Evolutionary conservation across 2,888 invertebrate genomes (phyloP).

Genomic region (Neoscelio sp.): DNA sequence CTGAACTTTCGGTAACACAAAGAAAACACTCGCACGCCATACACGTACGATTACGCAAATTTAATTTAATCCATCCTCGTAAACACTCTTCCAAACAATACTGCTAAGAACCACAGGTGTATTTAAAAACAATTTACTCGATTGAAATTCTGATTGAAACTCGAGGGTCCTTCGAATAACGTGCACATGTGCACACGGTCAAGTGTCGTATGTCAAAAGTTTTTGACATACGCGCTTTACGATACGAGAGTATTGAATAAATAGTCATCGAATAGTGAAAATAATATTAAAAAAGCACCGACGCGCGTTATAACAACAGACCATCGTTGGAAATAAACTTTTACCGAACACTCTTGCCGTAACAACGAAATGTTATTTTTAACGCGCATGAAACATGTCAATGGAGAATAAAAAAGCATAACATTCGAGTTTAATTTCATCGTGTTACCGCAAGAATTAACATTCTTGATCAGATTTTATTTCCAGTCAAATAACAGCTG

Average conservation of each 20-base stretch:
- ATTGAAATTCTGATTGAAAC: constrained; percentile 58
- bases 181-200: constrained; percentile 20
- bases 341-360: too few relatives aligned
- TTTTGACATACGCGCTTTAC: constrained; percentile 23
- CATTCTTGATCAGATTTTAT: too few relatives aligned
- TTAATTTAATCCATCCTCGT: constrained; percentile 49
- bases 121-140: constrained; percentile 44
- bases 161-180: constrained; percentile 44
- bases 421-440: too few relatives aligned
- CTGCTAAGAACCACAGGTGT: constrained; percentile 39
- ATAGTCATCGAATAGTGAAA: not conserved
- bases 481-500: too few relatives aligned
- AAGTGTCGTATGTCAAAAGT: constrained; percentile 40
- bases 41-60: constrained; percentile 57
- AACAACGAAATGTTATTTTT: too few relatives aligned
- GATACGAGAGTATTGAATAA: constrained; percentile 29
- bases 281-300: too few relatives aligned
- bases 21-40: constrained; percentile 28
- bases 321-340: not conserved
- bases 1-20: not conserved
- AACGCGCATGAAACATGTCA: too few relatives aligned
- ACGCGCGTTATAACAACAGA: not conserved
- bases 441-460: too few relatives aligned
- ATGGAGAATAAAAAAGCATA: too few relatives aligned
- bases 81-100: constrained; percentile 34